These are phyloP conservation scores for Tachysurus fulvidraco DNA, from an alignment of 2,113 vertebrate genomes.

Conservation along the genomic window DNA sequence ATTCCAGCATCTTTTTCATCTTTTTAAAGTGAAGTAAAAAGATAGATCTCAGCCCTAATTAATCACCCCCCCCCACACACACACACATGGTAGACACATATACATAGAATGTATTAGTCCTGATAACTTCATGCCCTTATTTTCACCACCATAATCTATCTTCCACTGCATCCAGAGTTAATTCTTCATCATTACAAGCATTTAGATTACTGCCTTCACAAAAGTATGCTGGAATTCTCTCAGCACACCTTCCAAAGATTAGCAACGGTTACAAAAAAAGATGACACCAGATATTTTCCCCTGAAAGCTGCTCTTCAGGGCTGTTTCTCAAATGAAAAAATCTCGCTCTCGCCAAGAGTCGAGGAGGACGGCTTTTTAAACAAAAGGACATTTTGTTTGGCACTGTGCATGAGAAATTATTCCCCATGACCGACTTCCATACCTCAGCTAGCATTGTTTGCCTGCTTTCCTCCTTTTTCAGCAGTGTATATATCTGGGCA, in stretches of 20 bases:
- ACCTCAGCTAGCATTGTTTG: constrained; percentile 55
- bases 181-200: constrained; percentile 24
- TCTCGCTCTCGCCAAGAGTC: constrained; percentile 46
- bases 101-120: neutral
- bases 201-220: neutral
- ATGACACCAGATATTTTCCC: constrained; percentile 3
- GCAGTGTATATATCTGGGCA: constrained; percentile 51
- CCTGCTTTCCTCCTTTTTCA: constrained; percentile 58
- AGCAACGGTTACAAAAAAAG: constrained; percentile 4
- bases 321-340: constrained; percentile 50
- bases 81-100: neutral
- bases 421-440: constrained; percentile 50
- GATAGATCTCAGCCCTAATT: constrained; percentile 41
- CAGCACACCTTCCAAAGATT: constrained; percentile 33
- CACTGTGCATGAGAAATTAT: constrained; percentile 61
- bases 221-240: neutral
- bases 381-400: constrained; percentile 71
- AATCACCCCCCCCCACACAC: constrained; percentile 3
- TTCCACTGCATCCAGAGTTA: neutral
- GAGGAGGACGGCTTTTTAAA: constrained; percentile 54
- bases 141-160: constrained; percentile 12
- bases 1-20: neutral
- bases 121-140: constrained; percentile 33
- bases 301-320: constrained; percentile 5
- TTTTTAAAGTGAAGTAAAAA: neutral